A percentile compares a stretch with the other conserved stretches of the same genome.
phyloP scores from a whole-genome alignment of 2,888 invertebrate genomes.

The Caenorhabditis becei region DNA sequence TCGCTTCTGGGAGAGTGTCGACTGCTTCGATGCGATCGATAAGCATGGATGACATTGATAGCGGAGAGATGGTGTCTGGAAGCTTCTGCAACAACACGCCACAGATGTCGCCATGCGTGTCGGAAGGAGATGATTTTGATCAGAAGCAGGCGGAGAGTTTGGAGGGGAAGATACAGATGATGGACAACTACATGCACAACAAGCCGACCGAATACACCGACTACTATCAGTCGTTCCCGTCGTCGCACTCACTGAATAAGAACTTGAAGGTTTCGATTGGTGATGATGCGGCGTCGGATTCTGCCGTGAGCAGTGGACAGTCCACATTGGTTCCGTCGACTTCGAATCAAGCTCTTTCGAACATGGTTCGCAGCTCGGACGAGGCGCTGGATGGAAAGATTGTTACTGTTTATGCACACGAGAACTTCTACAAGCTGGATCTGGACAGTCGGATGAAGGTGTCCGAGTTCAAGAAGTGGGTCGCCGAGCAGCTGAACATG shows the following conservation, averaged over 20 bases:
- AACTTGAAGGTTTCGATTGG: constrained; percentile 26
- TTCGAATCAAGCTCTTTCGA: constrained; percentile 33
- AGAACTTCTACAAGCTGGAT: constrained; percentile 53
- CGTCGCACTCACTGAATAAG: constrained; percentile 21
- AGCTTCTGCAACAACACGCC: constrained; percentile 69
- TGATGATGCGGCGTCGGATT: constrained; percentile 34
- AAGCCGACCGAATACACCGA: constrained; percentile 9
- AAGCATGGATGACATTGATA: constrained; percentile 43
- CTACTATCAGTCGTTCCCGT: constrained; percentile 21
- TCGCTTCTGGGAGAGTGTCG: constrained; percentile 41
- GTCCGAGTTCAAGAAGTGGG: constrained; percentile 68
- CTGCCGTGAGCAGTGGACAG: constrained; percentile 50
- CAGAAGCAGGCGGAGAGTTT: constrained; percentile 6
- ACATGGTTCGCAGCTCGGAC: constrained; percentile 14
- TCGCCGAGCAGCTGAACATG: constrained; percentile 55
- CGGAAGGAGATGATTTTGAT: constrained; percentile 62
- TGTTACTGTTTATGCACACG: constrained; percentile 12
- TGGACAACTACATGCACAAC: constrained; percentile 45
- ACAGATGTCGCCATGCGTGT: constrained; percentile 67
- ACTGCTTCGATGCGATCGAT: constrained; percentile 40
- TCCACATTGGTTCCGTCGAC: constrained; percentile 53
- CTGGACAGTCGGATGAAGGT: constrained; percentile 66
- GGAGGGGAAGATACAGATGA: constrained; percentile 32
- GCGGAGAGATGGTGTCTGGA: constrained; percentile 31
- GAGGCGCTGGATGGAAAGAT: constrained; percentile 45